These are phyloP conservation scores for Sitta carolinensis DNA, from an alignment of 2,797 vertebrate species.

Conservation along the genomic window DNA sequence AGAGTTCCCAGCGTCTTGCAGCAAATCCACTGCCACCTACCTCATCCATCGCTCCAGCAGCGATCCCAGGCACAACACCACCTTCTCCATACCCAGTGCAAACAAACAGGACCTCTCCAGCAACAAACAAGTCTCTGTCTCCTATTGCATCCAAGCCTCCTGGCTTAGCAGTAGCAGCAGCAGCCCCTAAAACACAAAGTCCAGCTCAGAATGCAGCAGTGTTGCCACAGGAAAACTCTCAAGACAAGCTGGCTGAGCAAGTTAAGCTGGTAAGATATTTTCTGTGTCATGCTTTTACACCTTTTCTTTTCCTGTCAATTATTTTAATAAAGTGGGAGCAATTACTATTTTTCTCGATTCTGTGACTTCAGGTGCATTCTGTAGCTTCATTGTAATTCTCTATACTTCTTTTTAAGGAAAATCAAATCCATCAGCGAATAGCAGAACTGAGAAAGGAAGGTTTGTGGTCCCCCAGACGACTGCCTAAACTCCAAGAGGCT, in stretches of 20 bases:
- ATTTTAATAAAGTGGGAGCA: background rate
- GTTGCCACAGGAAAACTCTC: constrained; percentile 81
- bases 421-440: constrained; percentile 92
- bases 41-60: constrained; percentile 75
- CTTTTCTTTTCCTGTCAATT: background rate
- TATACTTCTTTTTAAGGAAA: constrained; percentile 81
- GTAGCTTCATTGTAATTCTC: background rate
- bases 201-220: constrained; percentile 77
- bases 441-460: constrained; percentile 95
- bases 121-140: constrained; percentile 72
- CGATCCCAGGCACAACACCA: constrained; percentile 71
- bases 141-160: constrained; percentile 83
- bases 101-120: constrained; percentile 77
- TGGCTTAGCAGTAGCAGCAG: constrained; percentile 79
- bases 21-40: constrained; percentile 78
- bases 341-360: background rate
- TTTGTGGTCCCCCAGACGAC: constrained; percentile 90
- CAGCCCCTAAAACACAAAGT: constrained; percentile 79
- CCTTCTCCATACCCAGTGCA: constrained; percentile 75
- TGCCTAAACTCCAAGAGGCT: constrained; percentile 93
- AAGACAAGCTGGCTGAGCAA: constrained; percentile 90
- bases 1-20: constrained; percentile 81
- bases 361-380: background rate
- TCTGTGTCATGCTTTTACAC: background rate
- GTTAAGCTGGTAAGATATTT: constrained; percentile 84